A percentile compares a stretch with the other conserved stretches of the same genome.
phyloP scores from a whole-genome alignment of 2,888 invertebrate species.

The Aproaerema taeniolella region DNA sequence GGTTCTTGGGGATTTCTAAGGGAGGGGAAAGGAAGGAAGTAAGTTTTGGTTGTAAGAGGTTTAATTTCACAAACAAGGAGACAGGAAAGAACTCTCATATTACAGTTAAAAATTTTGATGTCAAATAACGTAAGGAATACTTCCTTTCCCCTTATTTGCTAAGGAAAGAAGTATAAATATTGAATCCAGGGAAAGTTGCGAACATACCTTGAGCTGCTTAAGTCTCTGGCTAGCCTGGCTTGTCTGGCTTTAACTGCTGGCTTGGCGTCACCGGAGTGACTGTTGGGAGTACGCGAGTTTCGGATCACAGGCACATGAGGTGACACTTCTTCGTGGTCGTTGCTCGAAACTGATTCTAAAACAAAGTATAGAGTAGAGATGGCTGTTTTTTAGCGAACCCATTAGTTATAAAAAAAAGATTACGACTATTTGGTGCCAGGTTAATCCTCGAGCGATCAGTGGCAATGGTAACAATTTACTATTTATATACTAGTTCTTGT shows the following conservation, averaged over 20 bases:
- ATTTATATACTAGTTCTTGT: no score
- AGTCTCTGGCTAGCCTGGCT: constrained; percentile 63
- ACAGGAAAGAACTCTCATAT: constrained; percentile 46
- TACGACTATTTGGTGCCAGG: no score
- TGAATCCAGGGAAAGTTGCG: no score
- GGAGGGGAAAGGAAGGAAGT: constrained; percentile 72
- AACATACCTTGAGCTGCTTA: constrained; percentile 60
- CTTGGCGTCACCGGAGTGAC: constrained; percentile 57
- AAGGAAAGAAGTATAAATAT: constrained; percentile 16
- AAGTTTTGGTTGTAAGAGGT: no score
- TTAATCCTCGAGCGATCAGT: no score
- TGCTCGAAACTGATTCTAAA: constrained; percentile 65
- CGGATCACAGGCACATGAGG: constrained; percentile 66
- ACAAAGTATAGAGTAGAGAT: constrained; percentile 9
- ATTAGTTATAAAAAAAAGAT: no score
- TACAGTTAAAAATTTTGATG: constrained; percentile 14
- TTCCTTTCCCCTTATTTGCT: constrained; percentile 77
- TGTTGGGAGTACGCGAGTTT: constrained; percentile 46
- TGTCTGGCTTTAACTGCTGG: constrained; percentile 67
- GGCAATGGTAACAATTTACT: no score
- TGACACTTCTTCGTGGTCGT: constrained; percentile 58
- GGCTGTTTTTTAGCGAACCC: neutral
- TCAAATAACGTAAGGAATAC: constrained; percentile 10
- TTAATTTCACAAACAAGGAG: constrained; percentile 66
- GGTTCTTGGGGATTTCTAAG: constrained; percentile 53